A percentile compares a stretch with the other conserved stretches of the same genome.
Conservation (phyloP, 2,888 invertebrate species). For the Leptura quadrifasciata region DNA sequence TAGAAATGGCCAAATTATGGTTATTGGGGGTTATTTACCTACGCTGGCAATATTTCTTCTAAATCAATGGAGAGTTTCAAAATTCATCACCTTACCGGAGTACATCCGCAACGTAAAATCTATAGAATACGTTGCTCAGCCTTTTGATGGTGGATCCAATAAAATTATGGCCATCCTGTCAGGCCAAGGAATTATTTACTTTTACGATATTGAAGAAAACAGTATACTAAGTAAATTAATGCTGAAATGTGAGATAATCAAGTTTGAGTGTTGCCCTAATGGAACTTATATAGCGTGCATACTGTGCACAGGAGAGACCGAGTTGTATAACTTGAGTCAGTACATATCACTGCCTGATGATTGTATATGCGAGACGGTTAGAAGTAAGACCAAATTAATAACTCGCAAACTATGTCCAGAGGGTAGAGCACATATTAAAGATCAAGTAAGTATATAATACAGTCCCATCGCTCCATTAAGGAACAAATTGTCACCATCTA, state of each 20-base stretch:
- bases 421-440: conserved; percentile 55
- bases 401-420: conserved; percentile 53
- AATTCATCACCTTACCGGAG: conserved; percentile 76
- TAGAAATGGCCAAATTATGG: conserved; percentile 80
- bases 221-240: conserved; percentile 74
- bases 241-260: conserved; percentile 74
- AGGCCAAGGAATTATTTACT: conserved; percentile 73
- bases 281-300: conserved; percentile 79
- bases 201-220: conserved; percentile 77
- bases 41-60: conserved; percentile 78
- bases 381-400: conserved; percentile 46
- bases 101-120: conserved; percentile 76
- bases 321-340: conserved; percentile 74
- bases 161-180: conserved; percentile 78
- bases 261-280: conserved; percentile 75
- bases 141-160: conserved; percentile 80
- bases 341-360: conserved; percentile 59
- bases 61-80: conserved; percentile 78
- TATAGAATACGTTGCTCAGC: conserved; percentile 77
- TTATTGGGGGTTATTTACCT: conserved; percentile 77
- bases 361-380: conserved; percentile 51
- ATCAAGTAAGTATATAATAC: conserved; percentile 58
- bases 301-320: conserved; percentile 77
- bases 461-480: too few species aligned
- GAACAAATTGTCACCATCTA: too few species aligned